A percentile compares a stretch with the other conserved stretches of the same genome.
phyloP scores from a whole-genome alignment of 2,888 invertebrate genomes.

The Heterodera filipjevi region DNA sequence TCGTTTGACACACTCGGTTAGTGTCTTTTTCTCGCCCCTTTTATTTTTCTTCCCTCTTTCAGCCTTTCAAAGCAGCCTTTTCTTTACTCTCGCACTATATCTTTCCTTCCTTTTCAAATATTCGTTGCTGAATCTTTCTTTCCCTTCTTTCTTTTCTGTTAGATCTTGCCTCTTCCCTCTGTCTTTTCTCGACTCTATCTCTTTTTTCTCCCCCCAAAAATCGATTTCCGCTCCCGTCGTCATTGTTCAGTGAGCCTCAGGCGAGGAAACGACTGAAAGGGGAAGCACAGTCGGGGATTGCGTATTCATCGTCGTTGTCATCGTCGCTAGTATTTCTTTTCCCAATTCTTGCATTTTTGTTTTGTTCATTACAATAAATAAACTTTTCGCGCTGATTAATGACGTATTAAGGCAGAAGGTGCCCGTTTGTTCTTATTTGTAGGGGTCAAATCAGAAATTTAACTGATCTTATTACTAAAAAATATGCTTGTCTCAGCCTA shows the following conservation, averaged over 20 bases:
- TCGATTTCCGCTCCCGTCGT: conserved; percentile 32
- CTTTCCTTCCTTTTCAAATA: neutral
- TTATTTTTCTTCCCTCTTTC: neutral
- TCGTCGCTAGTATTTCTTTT: conserved; percentile 13
- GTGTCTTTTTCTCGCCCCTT: neutral
- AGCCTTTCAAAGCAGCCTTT: neutral
- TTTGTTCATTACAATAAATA: neutral
- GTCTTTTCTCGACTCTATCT: neutral
- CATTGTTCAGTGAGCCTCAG: conserved; percentile 19
- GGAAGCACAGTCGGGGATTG: conserved; percentile 22
- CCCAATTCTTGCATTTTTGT: neutral
- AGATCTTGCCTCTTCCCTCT: neutral
- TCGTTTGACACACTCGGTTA: too few relatives aligned
- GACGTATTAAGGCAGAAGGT: too few relatives aligned
- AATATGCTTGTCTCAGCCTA: too few relatives aligned
- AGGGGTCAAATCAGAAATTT: too few relatives aligned
- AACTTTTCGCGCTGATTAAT: neutral
- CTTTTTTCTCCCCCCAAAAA: conserved; percentile 13
- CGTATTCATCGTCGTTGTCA: conserved; percentile 29
- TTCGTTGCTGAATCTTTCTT: neutral
- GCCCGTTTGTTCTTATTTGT: too few relatives aligned
- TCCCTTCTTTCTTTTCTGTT: neutral
- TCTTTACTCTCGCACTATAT: neutral
- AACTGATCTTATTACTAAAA: too few relatives aligned
- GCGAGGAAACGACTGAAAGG: neutral